Conservation (phyloP, 2,113 vertebrate genomes). For the Cranoglanis bouderius region DNA sequence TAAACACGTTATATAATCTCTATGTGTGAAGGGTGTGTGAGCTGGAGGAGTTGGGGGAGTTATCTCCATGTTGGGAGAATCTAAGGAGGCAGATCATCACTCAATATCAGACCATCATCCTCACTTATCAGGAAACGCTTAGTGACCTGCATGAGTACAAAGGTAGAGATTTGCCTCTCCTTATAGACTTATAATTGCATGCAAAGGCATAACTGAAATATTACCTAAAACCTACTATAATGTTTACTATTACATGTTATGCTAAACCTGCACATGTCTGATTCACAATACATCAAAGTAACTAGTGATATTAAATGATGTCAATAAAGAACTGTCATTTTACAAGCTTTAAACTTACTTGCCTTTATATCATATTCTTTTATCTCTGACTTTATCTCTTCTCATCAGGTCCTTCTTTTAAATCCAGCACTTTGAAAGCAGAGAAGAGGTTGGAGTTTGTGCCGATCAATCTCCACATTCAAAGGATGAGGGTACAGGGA, state of each 20-base stretch:
- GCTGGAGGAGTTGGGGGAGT: conserved; percentile 92
- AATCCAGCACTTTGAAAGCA: conserved; percentile 94
- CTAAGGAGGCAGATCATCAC: conserved; percentile 95
- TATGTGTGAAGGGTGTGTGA: conserved; percentile 86
- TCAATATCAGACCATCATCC: conserved; percentile 97
- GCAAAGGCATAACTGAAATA: background rate
- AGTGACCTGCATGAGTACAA: conserved; percentile 96
- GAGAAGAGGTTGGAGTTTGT: conserved; percentile 97
- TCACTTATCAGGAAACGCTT: conserved; percentile 97
- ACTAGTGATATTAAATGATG: background rate
- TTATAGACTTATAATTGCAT: background rate
- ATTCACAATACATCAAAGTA: background rate
- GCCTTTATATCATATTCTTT: background rate
- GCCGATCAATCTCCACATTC: conserved; percentile 95
- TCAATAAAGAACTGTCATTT: background rate
- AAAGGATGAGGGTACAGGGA: conserved; percentile 97
- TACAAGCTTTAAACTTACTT: background rate
- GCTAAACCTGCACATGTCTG: background rate
- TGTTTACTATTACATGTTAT: background rate
- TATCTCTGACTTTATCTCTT: background rate
- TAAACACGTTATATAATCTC: conserved; percentile 3
- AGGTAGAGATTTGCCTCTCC: conserved; percentile 70
- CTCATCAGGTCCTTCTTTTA: conserved; percentile 92
- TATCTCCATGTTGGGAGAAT: conserved; percentile 96
- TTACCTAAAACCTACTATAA: background rate